These are phyloP conservation scores for Athripsodes cinereus DNA, from an alignment of 2,888 invertebrate genomes.

Conservation along the genomic window DNA sequence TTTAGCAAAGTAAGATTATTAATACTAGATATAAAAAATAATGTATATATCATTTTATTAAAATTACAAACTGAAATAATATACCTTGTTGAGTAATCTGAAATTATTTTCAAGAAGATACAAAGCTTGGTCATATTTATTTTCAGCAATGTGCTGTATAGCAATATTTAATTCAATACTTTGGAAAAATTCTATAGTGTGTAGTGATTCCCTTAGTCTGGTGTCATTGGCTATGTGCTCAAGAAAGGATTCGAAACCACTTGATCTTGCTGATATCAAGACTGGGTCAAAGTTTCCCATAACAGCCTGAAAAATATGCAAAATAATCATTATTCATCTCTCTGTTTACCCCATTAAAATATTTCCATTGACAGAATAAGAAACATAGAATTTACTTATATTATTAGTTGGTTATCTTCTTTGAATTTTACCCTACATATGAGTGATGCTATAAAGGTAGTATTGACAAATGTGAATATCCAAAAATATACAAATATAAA, in stretches of 20 bases:
- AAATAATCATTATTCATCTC: background rate
- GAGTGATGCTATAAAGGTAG: too few relatives aligned
- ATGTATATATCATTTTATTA: too few relatives aligned
- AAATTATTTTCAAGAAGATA: conserved; percentile 63
- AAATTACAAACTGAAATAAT: too few relatives aligned
- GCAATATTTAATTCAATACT: conserved; percentile 57
- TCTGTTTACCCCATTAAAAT: background rate
- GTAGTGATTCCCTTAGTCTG: conserved; percentile 51
- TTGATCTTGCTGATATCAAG: conserved; percentile 58
- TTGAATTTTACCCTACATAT: too few relatives aligned
- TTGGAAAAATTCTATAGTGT: conserved; percentile 59
- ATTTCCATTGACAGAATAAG: background rate
- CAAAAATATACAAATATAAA: too few relatives aligned
- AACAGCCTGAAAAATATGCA: conserved; percentile 43
- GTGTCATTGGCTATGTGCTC: conserved; percentile 51
- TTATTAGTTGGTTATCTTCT: too few relatives aligned
- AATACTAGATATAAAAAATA: too few relatives aligned
- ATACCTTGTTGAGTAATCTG: conserved; percentile 55
- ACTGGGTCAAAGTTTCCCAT: conserved; percentile 66
- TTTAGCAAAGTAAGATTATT: too few relatives aligned
- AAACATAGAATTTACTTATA: too few relatives aligned
- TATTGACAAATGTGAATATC: too few relatives aligned
- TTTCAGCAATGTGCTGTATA: conserved; percentile 51
- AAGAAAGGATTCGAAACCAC: conserved; percentile 58
- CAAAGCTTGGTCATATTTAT: conserved; percentile 55